phyloP scores from a whole-genome alignment of 2,888 invertebrate genomes.

The Heliconius cydno region DNA sequence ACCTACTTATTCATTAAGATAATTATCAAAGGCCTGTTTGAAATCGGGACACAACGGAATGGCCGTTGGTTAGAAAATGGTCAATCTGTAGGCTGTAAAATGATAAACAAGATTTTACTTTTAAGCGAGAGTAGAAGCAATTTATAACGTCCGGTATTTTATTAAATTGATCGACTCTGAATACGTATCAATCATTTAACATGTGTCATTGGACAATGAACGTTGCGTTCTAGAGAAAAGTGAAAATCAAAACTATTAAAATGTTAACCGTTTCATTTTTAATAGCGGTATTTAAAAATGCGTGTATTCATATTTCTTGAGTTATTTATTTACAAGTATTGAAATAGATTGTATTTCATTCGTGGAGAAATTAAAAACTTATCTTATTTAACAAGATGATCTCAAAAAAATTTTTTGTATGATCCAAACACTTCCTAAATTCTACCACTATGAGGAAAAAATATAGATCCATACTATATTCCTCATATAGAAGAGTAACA shows the following conservation, averaged over 20 bases:
- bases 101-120: constrained; percentile 38
- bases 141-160: constrained; percentile 30
- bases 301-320: background rate
- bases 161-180: constrained; percentile 24
- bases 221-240: constrained; percentile 20
- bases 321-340: background rate
- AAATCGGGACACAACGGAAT: constrained; percentile 44
- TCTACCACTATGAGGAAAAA: too few relatives aligned
- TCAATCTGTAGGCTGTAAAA: constrained; percentile 15
- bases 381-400: too few relatives aligned
- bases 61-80: constrained; percentile 36
- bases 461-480: background rate
- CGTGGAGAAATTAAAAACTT: background rate
- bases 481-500: background rate
- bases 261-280: constrained; percentile 19
- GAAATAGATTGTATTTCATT: background rate
- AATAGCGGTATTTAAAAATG: constrained; percentile 9
- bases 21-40: constrained; percentile 37
- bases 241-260: constrained; percentile 13
- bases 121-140: constrained; percentile 36
- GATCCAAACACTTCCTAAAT: too few relatives aligned
- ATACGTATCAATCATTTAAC: constrained; percentile 25
- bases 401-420: too few relatives aligned
- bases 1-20: constrained; percentile 19
- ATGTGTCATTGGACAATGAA: constrained; percentile 12